Evolutionary conservation across 2,888 invertebrate genomes (phyloP).

Genomic region (Boloria selene): DNA sequence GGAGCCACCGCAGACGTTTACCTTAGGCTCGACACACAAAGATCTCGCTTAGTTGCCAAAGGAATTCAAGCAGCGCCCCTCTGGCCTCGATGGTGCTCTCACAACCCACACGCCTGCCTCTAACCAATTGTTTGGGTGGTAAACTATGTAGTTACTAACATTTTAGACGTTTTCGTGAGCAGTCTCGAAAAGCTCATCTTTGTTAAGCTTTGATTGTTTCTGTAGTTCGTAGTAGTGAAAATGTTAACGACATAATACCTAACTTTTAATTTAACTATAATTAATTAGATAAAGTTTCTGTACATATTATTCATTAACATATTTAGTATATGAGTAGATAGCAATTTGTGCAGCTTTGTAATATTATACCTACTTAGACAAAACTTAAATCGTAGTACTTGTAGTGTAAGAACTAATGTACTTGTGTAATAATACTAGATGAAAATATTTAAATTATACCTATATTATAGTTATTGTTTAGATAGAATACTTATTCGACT

Average conservation of each 20-base stretch:
- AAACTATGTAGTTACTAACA: neutral
- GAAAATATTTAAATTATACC: conserved; percentile 21
- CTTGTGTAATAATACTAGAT: conserved; percentile 16
- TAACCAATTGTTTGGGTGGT: conserved; percentile 43
- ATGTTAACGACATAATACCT: conserved; percentile 18
- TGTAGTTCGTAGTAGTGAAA: conserved; percentile 14
- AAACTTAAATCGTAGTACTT: conserved; percentile 33
- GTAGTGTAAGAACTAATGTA: conserved; percentile 29
- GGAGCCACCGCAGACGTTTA: conserved; percentile 84
- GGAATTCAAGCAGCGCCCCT: conserved; percentile 87
- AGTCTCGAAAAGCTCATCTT: conserved; percentile 11
- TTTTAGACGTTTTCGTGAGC: neutral
- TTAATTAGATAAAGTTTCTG: conserved; percentile 28
- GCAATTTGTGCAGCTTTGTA: conserved; percentile 24
- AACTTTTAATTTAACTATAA: conserved; percentile 15
- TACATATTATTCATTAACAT: conserved; percentile 32
- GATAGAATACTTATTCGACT: conserved; percentile 34
- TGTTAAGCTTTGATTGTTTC: conserved; percentile 15
- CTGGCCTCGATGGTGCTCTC: conserved; percentile 90
- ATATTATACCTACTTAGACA: conserved; percentile 27
- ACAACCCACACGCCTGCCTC: conserved; percentile 89
- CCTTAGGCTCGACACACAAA: conserved; percentile 85
- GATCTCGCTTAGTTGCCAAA: conserved; percentile 83
- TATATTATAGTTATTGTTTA: conserved; percentile 24
- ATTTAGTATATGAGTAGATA: conserved; percentile 16